Evolutionary conservation across 2,888 invertebrate species (phyloP), one percentile per base, ranked within the genome.

Genomic region (Apamea epomidion): DNA sequence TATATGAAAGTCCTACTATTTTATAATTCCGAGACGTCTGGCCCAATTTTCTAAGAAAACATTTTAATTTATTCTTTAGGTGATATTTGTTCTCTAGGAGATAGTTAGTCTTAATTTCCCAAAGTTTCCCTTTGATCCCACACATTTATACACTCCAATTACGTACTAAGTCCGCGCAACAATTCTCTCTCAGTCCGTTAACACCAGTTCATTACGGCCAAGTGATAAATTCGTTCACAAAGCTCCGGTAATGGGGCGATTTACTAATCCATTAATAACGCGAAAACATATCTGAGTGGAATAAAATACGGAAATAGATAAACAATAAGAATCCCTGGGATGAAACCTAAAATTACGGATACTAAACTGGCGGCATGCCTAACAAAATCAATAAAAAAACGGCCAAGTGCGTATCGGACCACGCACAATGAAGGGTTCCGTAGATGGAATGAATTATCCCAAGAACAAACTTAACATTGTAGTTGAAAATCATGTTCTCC

Each of bases 191-290:
- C 72, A 87, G 75, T 64, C 76, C 87, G 83, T 86, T 86, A 80
- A 80, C 76, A 83, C 71, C 48, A 83, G 78, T 88, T 87, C 83
- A 81, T 88, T 88, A 80, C 73, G 45, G 1, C 60, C 76, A 70
- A 80, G 80, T 88, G 83, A 81, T 88, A 81, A 81, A 88, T 87
- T 81, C 42, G 68, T 68, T 60, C 78, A 75, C 75, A 80, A 86
- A 77, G 80, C 76, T 42, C 51, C 80, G 74, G 78, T 83, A 86
- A 87, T 86, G 83, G 71, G 62, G 65, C 74, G 68, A 84, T 87
- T 87, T 80, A 77, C 78, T 77, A 86, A 86, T 80, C 78, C 76
- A 76, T 75, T 84, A 82, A 84, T 87, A 80, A 88, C 60, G 32
- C 42, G n/a, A 18, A 67, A 76, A 80, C 68, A 79, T 82, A 82